Percentiles rank a stretch among this genome's conserved stretches.
phyloP scores from a whole-genome alignment of 1,140 invertebrate genomes.

The Harlomillsia oculata region DNA sequence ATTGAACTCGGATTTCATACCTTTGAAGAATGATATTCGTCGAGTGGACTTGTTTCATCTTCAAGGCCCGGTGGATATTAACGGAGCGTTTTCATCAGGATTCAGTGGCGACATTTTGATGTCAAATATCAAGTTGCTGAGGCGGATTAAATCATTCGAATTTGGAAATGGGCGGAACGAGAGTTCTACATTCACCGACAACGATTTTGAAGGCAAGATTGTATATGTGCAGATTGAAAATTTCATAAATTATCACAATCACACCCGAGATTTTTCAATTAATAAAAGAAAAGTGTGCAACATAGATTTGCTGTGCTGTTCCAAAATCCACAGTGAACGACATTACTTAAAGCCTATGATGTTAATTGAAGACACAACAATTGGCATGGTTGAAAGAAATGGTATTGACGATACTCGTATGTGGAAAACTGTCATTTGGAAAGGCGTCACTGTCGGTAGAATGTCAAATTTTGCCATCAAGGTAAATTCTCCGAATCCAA shows the following conservation, averaged over 20 bases:
- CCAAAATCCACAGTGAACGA: not conserved
- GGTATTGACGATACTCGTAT: slow-evolving; percentile 5
- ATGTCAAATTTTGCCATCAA: too few relatives aligned
- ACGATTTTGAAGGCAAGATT: not conserved
- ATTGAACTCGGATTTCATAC: not conserved
- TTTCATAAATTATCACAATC: not conserved
- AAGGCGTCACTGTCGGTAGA: too few relatives aligned
- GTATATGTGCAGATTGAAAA: not conserved
- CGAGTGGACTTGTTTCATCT: not conserved
- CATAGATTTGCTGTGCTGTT: slow-evolving; percentile 18
- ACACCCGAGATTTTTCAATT: not conserved
- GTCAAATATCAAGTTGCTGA: not conserved
- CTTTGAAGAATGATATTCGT: not conserved
- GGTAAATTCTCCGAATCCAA: too few relatives aligned
- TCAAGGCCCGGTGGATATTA: not conserved
- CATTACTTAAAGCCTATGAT: not conserved
- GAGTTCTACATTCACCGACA: not conserved
- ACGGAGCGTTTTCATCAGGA: not conserved
- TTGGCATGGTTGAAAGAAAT: not conserved
- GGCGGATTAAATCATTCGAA: not conserved
- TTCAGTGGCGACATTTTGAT: not conserved
- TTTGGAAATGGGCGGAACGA: not conserved
- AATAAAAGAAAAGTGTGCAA: not conserved
- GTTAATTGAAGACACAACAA: slow-evolving; percentile 10
- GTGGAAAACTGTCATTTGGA: slow-evolving; percentile 14